Evolutionary conservation across 23 tunicate species (phyloP), one percentile per base, ranked within the genome.

Genomic region (Styela clava): DNA sequence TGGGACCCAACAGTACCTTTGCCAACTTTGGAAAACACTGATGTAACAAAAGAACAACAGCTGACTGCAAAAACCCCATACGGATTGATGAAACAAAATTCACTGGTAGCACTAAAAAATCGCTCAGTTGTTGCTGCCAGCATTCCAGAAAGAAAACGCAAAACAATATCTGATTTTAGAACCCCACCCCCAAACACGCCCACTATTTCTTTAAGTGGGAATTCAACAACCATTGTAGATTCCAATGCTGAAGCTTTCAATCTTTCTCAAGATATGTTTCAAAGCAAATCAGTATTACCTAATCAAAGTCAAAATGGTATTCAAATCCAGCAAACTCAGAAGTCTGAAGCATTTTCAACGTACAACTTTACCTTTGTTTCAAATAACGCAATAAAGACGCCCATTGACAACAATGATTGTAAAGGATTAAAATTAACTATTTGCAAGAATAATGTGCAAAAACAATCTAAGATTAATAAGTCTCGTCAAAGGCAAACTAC

Each of bases 121-220:
- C 27, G 21, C 16, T 24, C 29, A 23, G 34, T 31, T 24, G 33
- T 19, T 5, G 26, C 52, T 2, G 82, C 88, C 5, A 62, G 61
- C 0, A 7, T 74, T 16, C 35, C 30, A 12, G 62, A 63, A 27
- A 35, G 69, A 2, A 36, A 78, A 52, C 21, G 73, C 28, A 70
- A 70, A 33, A 51, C 31, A 27, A 76, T 76, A 24, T 52, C 65
- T 9, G 81, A 76, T 76, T 76, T 76, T 44, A 31, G 71, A 20
- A 70, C 64, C 26, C 85, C 84, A 29, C 86, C 86, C 2, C 73
- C 84, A 68, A 62, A 85, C 34, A 85, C 89, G 2, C 89, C 89
- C 3, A 85, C 83, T 0, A 77, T 85, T 30, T 77, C 74, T n/a
- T 36, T 85, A 62, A n/a, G 32, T 21, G 51, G 85, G 73, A 36